Conservation (phyloP, 2,888 invertebrate species). For the Stictocephala bisonia region DNA sequence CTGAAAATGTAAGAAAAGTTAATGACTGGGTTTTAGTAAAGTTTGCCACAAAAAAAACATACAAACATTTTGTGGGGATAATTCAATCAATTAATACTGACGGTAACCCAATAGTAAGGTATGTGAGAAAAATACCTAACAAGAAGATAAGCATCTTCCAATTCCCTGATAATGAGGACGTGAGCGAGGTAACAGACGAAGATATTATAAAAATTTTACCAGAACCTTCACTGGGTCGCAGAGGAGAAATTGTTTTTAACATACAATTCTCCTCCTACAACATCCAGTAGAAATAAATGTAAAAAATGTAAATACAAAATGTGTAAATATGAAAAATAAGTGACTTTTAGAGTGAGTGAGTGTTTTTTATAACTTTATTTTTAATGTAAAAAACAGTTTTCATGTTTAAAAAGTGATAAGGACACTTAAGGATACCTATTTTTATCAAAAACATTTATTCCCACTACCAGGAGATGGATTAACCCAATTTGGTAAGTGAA, state of each 20-base stretch:
- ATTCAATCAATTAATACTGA: neutral
- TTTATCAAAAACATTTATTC: too few species aligned
- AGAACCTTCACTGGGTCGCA: constrained; percentile 9
- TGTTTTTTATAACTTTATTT: too few species aligned
- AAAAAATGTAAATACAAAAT: neutral
- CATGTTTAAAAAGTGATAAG: too few species aligned
- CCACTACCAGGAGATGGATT: too few species aligned
- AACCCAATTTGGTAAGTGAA: too few species aligned
- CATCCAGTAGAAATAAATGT: neutral
- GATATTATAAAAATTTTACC: constrained; percentile 25
- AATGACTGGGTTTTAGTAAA: constrained; percentile 6
- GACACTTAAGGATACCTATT: too few species aligned
- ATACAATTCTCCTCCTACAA: constrained; percentile 27
- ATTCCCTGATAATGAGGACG: constrained; percentile 29
- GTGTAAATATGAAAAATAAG: neutral
- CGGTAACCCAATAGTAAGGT: constrained; percentile 18
- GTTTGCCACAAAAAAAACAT: neutral
- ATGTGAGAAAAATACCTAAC: constrained; percentile 8
- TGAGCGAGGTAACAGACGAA: constrained; percentile 3
- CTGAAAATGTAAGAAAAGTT: constrained; percentile 8
- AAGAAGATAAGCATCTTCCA: constrained; percentile 18
- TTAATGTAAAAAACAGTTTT: too few species aligned
- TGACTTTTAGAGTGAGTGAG: neutral
- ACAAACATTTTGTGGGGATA: constrained; percentile 17
- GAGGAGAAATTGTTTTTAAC: constrained; percentile 39